Base-by-base conservation (phyloP, 2,797 vertebrate species). In the Mormyrus hasselquistii region DNA sequence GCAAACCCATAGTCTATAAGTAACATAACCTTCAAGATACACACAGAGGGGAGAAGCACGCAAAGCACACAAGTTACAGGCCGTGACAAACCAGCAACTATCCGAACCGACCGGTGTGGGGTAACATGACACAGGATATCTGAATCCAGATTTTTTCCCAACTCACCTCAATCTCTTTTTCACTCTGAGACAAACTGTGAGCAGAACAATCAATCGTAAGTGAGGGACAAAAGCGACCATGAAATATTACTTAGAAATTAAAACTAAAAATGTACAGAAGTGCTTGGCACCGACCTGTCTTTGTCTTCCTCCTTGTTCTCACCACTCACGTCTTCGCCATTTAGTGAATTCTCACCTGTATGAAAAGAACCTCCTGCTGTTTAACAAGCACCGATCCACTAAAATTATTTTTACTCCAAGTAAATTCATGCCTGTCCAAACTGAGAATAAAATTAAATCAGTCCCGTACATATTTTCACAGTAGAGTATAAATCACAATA, bases 81-180 rank as follows among this genome's bases (percentile, higher is more conserved):
- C 25, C 3, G 34, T 1, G 9, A 69, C 62, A 69, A 69, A 34
- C 62, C 62, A 69, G 25, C 25, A 29, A 69, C 65, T 69, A 69
- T 14, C 65, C 1, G 1, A 34, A 69, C 25, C 1, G 0, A 69
- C 29, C 65, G 4, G 65, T 69, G 25, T 69, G 4, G 3, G 12
- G n/a, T 22, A 84, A 86, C 19, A 55, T 19, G 49, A 86, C 52
- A 55, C 50, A 53, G 52, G 7, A 19, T 2, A 57, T 34, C 41
- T 57, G 7, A 41, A 87, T 44, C 16, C 34, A 44, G 19, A 9
- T 38, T n/a, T 22, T 52, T 12, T 4, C 29, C 55, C 55, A 59
- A 91, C 96, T 93, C 93, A 99, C 98, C 97, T 99, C 98, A 2
- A 99, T 96, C 89, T 98, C 98, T 90, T 98, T 98, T 88, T 99